Conservation (phyloP, 2,888 invertebrate genomes). For the Chrysolina americana region DNA sequence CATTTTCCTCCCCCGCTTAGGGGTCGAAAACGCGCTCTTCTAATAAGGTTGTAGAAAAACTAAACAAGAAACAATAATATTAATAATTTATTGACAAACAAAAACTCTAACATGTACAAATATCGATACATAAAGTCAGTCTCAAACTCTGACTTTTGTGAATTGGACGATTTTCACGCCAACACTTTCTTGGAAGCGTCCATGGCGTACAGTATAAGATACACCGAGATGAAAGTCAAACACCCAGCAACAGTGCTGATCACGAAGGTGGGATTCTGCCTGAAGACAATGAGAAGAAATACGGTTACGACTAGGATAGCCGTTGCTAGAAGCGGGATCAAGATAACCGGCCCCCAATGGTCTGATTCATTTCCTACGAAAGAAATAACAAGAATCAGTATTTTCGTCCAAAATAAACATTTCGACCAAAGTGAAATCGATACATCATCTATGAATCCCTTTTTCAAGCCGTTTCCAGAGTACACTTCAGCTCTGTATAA, state of each 20-base stretch:
- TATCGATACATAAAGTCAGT: background rate
- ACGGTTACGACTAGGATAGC: constrained; percentile 62
- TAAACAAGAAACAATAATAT: background rate
- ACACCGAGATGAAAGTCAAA: constrained; percentile 68
- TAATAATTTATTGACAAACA: background rate
- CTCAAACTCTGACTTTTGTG: background rate
- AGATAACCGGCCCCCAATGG: constrained; percentile 60
- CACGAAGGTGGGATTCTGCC: constrained; percentile 69
- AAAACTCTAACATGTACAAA: background rate
- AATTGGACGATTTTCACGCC: background rate
- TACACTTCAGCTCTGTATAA: too few species aligned
- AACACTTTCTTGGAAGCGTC: constrained; percentile 44
- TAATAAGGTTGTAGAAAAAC: background rate
- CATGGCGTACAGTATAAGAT: constrained; percentile 63
- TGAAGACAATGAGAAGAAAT: constrained; percentile 68
- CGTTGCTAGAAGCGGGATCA: constrained; percentile 62
- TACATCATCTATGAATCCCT: too few species aligned
- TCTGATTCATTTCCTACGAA: constrained; percentile 48
- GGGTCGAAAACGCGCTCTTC: too few species aligned
- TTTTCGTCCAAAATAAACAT: too few species aligned
- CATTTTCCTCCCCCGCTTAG: too few species aligned
- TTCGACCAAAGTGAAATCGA: too few species aligned
- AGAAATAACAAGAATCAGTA: background rate
- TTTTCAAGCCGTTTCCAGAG: too few species aligned
- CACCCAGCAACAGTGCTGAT: constrained; percentile 69